Evolutionary conservation across 2,113 vertebrate genomes (phyloP).

Genomic region (Sphaerodactylus townsendi): DNA sequence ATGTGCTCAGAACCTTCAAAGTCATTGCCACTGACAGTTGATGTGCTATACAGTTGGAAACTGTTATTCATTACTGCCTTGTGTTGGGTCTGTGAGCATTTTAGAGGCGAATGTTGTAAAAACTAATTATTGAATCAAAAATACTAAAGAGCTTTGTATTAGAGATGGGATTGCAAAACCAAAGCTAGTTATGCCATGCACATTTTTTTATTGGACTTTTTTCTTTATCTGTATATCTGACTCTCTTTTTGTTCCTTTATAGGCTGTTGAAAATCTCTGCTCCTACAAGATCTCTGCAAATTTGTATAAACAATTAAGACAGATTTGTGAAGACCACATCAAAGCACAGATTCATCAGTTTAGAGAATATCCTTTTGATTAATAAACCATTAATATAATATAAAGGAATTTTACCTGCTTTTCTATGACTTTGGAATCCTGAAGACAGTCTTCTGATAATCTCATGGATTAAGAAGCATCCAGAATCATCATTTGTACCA

Average conservation of each 20-base stretch:
- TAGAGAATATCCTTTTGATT: slow-evolving; percentile 97
- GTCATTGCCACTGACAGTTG: not conserved
- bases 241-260: slow-evolving; percentile 51
- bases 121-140: not conserved
- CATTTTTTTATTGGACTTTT: not conserved
- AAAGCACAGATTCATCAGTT: slow-evolving; percentile 98
- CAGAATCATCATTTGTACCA: not conserved
- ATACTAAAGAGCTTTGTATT: not conserved
- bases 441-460: not conserved
- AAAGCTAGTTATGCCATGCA: no score
- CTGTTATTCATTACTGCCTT: not conserved
- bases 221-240: slow-evolving; percentile 17
- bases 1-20: not conserved
- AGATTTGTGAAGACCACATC: slow-evolving; percentile 98
- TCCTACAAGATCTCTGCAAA: slow-evolving; percentile 99
- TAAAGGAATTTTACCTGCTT: slow-evolving; percentile 14
- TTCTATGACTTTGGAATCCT: not conserved
- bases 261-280: slow-evolving; percentile 99
- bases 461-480: not conserved
- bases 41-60: not conserved
- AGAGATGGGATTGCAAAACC: not conserved
- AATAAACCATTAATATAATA: not conserved
- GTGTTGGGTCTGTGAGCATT: not conserved
- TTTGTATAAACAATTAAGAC: slow-evolving; percentile 95
- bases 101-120: not conserved